Base-by-base conservation (phyloP, 2,888 invertebrate species). In the Dorcus hopei region DNA sequence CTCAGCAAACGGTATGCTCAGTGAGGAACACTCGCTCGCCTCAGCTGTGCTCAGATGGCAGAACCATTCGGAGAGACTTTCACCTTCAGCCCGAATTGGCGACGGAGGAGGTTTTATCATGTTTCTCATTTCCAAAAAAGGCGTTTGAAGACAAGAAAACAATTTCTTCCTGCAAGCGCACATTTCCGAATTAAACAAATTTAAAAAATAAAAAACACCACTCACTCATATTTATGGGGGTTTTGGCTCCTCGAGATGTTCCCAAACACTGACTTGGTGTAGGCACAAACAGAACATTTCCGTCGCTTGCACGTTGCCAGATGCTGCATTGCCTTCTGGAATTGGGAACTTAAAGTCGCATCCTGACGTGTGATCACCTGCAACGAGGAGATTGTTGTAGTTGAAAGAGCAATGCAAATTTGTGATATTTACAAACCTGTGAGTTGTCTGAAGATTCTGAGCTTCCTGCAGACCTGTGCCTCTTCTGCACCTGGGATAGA, bases 221-320 rank as follows among this genome's bases (percentile, higher is more conserved):
- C 80, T 72, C 74, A 82, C 81, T 81, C 80, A 59, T 81, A 78
- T 63, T 79, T 74, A n/a, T 63, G 61, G 54, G 71, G 69, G 61
- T 71, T 65, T 64, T 68, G 70, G 5, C 45, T 52, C 43, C 73
- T 72, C 3, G 71, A 65, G 64, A 82, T 79, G 66, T 83, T 83
- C 56, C 82, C 80, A 65, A 85, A 85, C 1, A 83, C 82, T 43
- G 82, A 79, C 66, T 81, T 81, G 2, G 84, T 83, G 66, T 85
- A 85, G 3, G 82, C 76, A 68, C 85, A 85, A 23, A 85, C 82
- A 5, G 83, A 84, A 67, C 85, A 85, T 66, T 85, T 82, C 66
- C 83, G 79, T 58, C 83, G 71, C 61, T 80, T 77, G 67, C 82
- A 82, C 11, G 80, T 80, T 49, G 82, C 80, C 53, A 82, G 71